These are phyloP conservation scores for Plebejus melissa DNA, from an alignment of 2,888 invertebrate species.

Conservation along the genomic window DNA sequence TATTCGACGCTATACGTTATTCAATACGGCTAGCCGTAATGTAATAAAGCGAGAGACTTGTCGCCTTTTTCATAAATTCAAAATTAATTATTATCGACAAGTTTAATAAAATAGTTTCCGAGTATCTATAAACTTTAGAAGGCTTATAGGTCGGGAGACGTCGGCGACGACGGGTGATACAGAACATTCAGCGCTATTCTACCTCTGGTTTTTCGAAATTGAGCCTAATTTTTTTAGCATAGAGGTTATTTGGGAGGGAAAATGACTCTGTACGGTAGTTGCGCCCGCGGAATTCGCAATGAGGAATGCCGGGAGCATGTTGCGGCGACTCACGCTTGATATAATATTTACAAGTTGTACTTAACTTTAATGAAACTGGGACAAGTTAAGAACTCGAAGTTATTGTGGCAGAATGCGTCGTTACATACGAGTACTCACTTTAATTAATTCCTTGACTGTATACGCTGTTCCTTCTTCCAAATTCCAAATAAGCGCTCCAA, in stretches of 20 bases:
- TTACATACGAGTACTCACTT: not conserved
- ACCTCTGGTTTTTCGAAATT: not conserved
- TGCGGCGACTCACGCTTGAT: conserved; percentile 2
- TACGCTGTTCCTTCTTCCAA: no score
- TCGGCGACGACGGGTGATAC: not conserved
- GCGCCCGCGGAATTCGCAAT: conserved; percentile 28
- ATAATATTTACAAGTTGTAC: not conserved
- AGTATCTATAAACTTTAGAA: conserved; percentile 9
- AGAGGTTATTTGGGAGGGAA: not conserved
- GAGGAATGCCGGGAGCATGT: conserved; percentile 28
- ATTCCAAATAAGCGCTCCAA: no score
- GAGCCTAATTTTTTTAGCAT: not conserved
- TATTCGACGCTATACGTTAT: no score
- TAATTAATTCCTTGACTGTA: not conserved
- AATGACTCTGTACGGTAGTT: not conserved
- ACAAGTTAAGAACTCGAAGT: conserved; percentile 7
- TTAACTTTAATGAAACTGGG: not conserved
- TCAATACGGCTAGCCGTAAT: no score
- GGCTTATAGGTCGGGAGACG: not conserved
- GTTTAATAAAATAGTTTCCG: not conserved
- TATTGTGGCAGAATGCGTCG: conserved; percentile 10
- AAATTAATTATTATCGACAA: not conserved
- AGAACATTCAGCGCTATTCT: not conserved
- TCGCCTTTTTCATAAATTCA: not conserved
- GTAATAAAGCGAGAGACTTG: no score